Conservation (phyloP, 2,888 invertebrate genomes). For the Lepidocyrtinus sp. region DNA sequence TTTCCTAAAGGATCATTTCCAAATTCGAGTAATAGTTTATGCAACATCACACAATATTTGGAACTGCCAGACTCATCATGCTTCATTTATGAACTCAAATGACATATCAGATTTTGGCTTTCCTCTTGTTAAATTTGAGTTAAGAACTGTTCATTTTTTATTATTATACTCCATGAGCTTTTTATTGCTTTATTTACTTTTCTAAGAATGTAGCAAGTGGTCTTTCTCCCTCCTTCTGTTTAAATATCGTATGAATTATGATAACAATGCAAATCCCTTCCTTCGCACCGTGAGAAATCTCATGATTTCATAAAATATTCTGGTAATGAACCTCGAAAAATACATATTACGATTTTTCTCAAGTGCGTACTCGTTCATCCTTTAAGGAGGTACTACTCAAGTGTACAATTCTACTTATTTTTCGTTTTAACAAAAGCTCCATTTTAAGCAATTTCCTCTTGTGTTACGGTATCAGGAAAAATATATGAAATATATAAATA, state of each 20-base stretch:
- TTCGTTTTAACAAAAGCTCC: constrained; percentile 13
- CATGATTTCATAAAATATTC: constrained; percentile 4
- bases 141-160: not conserved
- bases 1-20: not conserved
- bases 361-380: not conserved
- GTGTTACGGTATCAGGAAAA: not conserved
- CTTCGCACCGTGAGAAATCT: not conserved
- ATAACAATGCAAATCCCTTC: not conserved
- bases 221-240: not conserved
- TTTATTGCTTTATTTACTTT: not conserved
- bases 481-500: not conserved
- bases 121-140: not conserved
- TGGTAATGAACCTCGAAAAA: not conserved
- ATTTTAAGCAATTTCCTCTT: not conserved
- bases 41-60: too few relatives aligned
- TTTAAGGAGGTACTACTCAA: not conserved
- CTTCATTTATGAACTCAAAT: not conserved
- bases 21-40: not conserved
- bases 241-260: not conserved
- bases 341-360: not conserved
- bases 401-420: too few relatives aligned
- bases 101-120: not conserved
- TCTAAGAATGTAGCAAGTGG: not conserved
- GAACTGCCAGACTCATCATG: too few relatives aligned
- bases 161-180: not conserved